These are phyloP conservation scores for Alligator sinensis DNA, from an alignment of 2,113 vertebrate species.

Conservation along the genomic window DNA sequence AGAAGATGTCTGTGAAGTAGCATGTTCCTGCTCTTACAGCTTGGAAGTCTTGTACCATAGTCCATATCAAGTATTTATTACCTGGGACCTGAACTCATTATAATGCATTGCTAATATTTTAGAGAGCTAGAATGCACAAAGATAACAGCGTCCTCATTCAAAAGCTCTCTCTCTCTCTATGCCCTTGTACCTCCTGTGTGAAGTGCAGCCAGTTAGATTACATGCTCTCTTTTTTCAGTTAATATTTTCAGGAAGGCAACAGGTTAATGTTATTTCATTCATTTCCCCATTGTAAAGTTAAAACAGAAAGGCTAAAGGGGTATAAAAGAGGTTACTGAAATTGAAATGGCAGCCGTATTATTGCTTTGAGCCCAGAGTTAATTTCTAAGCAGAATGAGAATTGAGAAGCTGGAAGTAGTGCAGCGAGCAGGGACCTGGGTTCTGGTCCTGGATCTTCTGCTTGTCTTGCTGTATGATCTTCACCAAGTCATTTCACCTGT, in stretches of 20 bases:
- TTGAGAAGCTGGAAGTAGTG: too few relatives aligned
- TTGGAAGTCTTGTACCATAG: rapidly evolving
- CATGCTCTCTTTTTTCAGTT: neutral
- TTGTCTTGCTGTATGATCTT: neutral
- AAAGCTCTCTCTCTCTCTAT: neutral
- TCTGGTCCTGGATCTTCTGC: neutral
- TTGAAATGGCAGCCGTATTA: neutral
- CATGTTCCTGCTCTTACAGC: neutral
- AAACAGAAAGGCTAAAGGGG: neutral
- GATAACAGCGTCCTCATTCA: neutral
- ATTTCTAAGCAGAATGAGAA: neutral
- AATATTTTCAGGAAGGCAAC: neutral
- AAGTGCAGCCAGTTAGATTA: neutral
- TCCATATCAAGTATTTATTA: rapidly evolving
- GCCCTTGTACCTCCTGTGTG: neutral
- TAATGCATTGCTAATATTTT: neutral
- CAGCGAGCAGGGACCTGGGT: neutral
- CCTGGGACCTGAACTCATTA: neutral
- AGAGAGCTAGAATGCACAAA: neutral
- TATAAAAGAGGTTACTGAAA: neutral
- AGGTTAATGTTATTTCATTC: neutral
- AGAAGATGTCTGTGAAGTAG: neutral
- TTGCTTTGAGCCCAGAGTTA: neutral
- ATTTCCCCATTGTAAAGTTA: neutral
- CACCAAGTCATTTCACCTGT: neutral